Percentiles rank a stretch among this genome's conserved stretches.
Conservation (phyloP, 64 coral and sea anemone species). For the Stichodactyla mertensii region DNA sequence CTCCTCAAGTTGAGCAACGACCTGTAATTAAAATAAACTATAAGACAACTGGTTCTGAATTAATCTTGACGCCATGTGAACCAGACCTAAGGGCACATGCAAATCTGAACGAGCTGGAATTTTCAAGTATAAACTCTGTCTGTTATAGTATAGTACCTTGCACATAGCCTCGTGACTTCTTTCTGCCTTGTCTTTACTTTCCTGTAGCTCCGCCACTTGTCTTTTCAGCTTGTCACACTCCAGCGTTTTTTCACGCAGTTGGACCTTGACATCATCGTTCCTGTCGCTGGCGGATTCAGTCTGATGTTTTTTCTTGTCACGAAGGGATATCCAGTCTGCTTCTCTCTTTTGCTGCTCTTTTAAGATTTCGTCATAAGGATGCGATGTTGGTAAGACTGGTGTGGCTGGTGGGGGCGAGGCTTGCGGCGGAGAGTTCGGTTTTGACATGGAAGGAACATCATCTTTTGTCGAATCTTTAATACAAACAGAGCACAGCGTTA, state of each 20-base stretch:
- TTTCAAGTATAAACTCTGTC: too few species aligned
- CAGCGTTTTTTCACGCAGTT: background rate
- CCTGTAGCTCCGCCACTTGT: background rate
- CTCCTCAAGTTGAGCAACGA: background rate
- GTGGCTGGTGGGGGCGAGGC: too few species aligned
- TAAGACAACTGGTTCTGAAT: too few species aligned
- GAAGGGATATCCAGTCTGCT: background rate
- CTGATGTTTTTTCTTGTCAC: background rate
- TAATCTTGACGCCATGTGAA: too few species aligned
- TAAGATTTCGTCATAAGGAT: background rate
- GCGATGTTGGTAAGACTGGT: too few species aligned
- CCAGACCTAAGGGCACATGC: too few species aligned
- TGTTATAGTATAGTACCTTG: background rate
- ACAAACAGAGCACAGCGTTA: too few species aligned
- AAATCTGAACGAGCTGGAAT: too few species aligned
- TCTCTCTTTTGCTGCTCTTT: background rate
- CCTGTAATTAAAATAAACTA: background rate
- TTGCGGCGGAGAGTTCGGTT: background rate
- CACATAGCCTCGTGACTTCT: background rate
- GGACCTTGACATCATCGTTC: background rate
- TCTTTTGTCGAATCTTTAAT: background rate
- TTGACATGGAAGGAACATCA: background rate
- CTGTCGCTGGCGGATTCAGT: too few species aligned
- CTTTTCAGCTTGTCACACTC: background rate
- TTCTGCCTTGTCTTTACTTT: background rate